A percentile compares a stretch with the other conserved stretches of the same genome.
Conservation (phyloP, 1,140 invertebrate species). For the Ridgeia piscesae region DNA sequence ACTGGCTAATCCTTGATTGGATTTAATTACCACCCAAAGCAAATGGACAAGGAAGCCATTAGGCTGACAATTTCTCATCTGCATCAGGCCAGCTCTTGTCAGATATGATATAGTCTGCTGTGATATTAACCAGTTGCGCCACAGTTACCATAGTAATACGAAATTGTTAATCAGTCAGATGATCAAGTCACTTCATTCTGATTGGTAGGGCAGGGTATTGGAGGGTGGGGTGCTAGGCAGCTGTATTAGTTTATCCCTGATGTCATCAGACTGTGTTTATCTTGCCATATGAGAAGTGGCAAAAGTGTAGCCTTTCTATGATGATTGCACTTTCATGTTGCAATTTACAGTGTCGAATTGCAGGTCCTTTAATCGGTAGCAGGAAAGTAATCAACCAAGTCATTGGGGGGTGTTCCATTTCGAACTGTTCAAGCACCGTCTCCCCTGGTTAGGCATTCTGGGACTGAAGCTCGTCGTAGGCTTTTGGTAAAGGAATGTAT, state of each 20-base stretch:
- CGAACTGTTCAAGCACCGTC: neutral
- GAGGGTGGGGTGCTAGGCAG: neutral
- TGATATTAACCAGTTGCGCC: neutral
- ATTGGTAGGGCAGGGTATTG: neutral
- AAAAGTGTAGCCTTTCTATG: conserved; percentile 1
- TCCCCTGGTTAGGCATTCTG: neutral
- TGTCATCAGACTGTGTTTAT: neutral
- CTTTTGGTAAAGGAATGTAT: neutral
- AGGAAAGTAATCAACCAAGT: neutral
- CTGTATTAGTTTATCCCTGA: neutral
- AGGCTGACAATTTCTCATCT: neutral
- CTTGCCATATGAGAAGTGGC: neutral
- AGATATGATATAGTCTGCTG: neutral
- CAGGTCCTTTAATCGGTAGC: neutral
- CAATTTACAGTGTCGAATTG: neutral
- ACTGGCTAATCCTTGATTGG: neutral
- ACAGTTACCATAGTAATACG: neutral
- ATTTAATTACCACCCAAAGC: neutral
- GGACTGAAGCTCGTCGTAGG: neutral
- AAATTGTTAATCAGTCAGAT: neutral
- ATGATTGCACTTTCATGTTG: conserved; percentile 1
- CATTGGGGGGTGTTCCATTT: neutral
- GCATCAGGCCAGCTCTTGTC: neutral
- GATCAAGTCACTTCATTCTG: neutral
- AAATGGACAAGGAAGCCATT: conserved; percentile 5